phyloP scores from a whole-genome alignment of 2,113 vertebrate species.

The Nesogale talazaci region DNA sequence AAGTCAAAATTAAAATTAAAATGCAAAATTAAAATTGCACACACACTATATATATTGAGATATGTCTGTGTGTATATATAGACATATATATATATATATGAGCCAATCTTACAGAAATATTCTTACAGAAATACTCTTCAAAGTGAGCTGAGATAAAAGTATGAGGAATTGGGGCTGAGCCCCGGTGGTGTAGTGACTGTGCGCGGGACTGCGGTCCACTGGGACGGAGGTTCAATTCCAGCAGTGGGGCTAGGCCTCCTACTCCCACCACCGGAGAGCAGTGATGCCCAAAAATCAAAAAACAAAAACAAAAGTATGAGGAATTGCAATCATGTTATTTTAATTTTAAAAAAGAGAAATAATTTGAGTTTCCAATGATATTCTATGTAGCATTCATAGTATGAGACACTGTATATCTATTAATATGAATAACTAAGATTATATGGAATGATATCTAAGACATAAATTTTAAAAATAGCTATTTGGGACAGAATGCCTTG shows the following conservation, averaged over 20 bases:
- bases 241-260: too few species aligned
- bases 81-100: too few species aligned
- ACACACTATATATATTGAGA: too few species aligned
- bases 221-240: too few species aligned
- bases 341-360: conserved; percentile 20
- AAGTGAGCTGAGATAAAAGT: conserved; percentile 25
- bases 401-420: neutral
- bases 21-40: too few species aligned
- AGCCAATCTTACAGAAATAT: conserved; percentile 2
- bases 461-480: neutral
- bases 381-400: neutral
- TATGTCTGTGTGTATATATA: too few species aligned
- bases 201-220: too few species aligned
- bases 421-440: neutral
- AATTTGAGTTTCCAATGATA: conserved; percentile 50
- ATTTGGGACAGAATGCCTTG: neutral
- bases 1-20: neutral
- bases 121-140: neutral
- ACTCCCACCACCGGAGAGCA: too few species aligned
- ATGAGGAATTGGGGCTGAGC: neutral
- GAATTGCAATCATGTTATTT: neutral
- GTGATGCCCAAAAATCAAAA: too few species aligned
- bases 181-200: too few species aligned
- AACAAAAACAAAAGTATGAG: conserved; percentile 9
- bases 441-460: neutral